Evolutionary conservation across 2,797 vertebrate species (phyloP).

Genomic region (Macrochelys suwanniensis): DNA sequence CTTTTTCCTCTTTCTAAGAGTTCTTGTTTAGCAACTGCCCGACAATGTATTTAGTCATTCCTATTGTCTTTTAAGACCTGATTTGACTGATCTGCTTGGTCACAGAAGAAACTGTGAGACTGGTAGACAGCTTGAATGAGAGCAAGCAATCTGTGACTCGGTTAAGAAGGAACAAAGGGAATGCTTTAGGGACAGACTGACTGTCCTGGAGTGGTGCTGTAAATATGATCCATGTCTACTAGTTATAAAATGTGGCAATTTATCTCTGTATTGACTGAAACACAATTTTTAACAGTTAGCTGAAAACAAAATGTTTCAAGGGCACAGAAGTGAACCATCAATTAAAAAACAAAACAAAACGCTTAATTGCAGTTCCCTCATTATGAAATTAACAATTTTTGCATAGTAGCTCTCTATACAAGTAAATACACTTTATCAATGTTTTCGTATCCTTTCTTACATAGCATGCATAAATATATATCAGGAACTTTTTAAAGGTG

Average conservation of each 20-base stretch:
- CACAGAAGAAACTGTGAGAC: neutral
- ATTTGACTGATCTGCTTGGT: neutral
- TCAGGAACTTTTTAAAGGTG: neutral
- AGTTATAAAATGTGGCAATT: neutral
- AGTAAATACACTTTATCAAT: neutral
- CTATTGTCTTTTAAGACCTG: neutral
- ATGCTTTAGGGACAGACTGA: neutral
- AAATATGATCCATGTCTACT: neutral
- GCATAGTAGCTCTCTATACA: neutral
- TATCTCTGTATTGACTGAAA: neutral
- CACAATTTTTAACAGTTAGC: neutral
- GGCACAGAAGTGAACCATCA: neutral
- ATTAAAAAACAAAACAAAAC: neutral
- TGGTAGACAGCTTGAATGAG: neutral
- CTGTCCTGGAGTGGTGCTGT: neutral
- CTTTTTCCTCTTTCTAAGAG: neutral
- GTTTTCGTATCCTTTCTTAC: neutral
- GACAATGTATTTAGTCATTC: neutral
- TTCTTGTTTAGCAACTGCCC: neutral
- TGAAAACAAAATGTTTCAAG: neutral
- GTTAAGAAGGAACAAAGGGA: neutral
- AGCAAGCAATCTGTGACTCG: neutral
- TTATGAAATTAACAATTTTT: neutral
- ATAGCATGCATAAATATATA: neutral
- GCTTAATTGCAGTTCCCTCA: neutral